Evolutionary conservation across 2,888 invertebrate species (phyloP), one percentile per base, ranked within the genome.

Genomic region (Crematogaster levior): DNA sequence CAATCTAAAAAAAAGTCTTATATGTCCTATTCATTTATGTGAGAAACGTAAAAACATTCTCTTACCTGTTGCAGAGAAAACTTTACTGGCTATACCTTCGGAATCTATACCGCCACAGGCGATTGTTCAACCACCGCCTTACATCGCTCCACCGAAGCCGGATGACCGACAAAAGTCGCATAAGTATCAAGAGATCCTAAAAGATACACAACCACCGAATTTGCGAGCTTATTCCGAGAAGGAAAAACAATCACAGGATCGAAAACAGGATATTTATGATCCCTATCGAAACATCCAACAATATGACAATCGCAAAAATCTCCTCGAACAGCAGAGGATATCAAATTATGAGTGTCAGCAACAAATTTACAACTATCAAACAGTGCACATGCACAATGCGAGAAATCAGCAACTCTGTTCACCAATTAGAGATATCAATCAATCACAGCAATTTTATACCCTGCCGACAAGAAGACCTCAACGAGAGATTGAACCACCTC

Each of bases 381-480:
- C 84, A 18, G 88, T 90, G 5, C 83, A 88, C 34, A 86, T 88
- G 72, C 89, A 91, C 37, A 92, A 91, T 43, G 86, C 89, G 4
- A 90, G 82, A 56, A 92, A 91, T 46, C 92, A 91, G 53, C 90
- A 92, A 53, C 87, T 84, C 66, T 90, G 68, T 60, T 81, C 60
- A 7, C 9, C 83, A 0, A 72, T 30, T 5, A 83, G 66, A 9
- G 68, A 79, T 10, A 53, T 18, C 43, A 88, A 86, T 66, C 92
- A 93, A 58, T n/a, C n/a, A n/a, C 75, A 74, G 30, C 93, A 93
- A 56, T 94, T 93, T 82, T 93, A 93, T 79, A 95, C 95, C 0
- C 88, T 96, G 53, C 95, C 95, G 1, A 92, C 93, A 46, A 94
- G 95, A 81, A 95, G 95, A 85, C 90, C 94, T 1, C 95, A 95